Evolutionary conservation across 2,888 invertebrate genomes (phyloP).

Genomic region (Eretmocerus hayati): DNA sequence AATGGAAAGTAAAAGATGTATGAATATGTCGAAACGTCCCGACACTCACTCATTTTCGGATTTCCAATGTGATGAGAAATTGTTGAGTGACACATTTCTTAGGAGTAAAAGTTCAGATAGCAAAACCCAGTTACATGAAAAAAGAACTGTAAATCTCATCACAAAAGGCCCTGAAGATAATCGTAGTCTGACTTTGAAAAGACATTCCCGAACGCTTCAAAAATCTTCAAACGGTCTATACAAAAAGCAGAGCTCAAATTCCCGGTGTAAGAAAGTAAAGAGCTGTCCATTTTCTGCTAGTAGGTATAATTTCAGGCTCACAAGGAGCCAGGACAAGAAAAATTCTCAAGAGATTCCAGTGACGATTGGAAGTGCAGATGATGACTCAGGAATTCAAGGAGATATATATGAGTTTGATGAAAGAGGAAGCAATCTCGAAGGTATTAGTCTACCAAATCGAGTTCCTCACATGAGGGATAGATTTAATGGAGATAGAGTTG

Average conservation of each 20-base stretch:
- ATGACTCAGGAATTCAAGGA: slow-evolving; percentile 45
- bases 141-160: slow-evolving; percentile 15
- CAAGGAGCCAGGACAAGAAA: slow-evolving; percentile 39
- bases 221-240: slow-evolving; percentile 34
- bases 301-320: slow-evolving; percentile 34
- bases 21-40: no score
- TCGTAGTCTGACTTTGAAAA: slow-evolving; percentile 36
- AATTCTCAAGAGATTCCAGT: slow-evolving; percentile 27
- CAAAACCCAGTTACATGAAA: no score
- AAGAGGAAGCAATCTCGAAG: slow-evolving; percentile 39
- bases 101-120: no score
- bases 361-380: slow-evolving; percentile 39
- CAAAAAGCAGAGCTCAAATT: slow-evolving; percentile 27
- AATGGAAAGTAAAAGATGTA: no score
- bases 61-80: no score
- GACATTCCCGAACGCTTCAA: slow-evolving; percentile 25
- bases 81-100: no score
- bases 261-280: slow-evolving; percentile 23
- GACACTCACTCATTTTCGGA: no score
- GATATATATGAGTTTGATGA: slow-evolving; percentile 55
- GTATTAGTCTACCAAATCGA: slow-evolving; percentile 21
- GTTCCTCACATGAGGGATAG: slow-evolving; percentile 19
- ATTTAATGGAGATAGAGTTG: slow-evolving; percentile 15
- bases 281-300: slow-evolving; percentile 10
- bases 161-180: slow-evolving; percentile 34